A percentile compares a stretch with the other conserved stretches of the same genome.
phyloP scores from a whole-genome alignment of 37 sponge, comb jelly and placozoan species.

The Aplysina aerophoba region DNA sequence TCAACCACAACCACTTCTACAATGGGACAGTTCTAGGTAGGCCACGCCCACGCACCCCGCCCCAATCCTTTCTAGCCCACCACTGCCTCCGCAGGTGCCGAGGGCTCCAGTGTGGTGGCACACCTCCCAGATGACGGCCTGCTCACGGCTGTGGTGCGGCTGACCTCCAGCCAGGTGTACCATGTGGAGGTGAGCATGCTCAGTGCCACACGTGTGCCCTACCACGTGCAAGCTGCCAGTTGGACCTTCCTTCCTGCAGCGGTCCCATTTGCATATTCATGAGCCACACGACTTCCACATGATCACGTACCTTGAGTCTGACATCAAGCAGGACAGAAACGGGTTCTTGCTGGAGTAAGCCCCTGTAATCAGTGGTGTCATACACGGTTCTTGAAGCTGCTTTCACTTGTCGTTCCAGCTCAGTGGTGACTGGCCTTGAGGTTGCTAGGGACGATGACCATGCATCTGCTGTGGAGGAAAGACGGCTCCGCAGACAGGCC shows the following conservation, averaged over 20 bases:
- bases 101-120: constrained; percentile 40
- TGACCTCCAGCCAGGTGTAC: constrained; percentile 26
- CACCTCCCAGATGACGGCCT: constrained; percentile 48
- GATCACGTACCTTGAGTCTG: constrained; percentile 58
- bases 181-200: constrained; percentile 38
- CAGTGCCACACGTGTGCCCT: background rate
- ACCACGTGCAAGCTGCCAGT: background rate
- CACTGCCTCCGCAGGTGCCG: constrained; percentile 20
- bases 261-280: constrained; percentile 46
- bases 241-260: background rate
- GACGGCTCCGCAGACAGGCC: background rate
- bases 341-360: constrained; percentile 35
- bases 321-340: constrained; percentile 47
- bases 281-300: constrained; percentile 82
- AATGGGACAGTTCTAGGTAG: constrained; percentile 33
- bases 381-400: background rate
- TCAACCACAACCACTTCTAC: constrained; percentile 33
- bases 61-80: no score
- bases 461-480: background rate
- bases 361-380: background rate
- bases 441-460: background rate
- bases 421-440: background rate
- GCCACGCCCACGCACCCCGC: background rate
- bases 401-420: background rate
- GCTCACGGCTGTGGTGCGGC: constrained; percentile 51